A percentile compares a stretch with the other conserved stretches of the same genome.
These are phyloP conservation scores for Amblyteles armatorius DNA, from an alignment of 2,888 invertebrate species.

Conservation along the genomic window DNA sequence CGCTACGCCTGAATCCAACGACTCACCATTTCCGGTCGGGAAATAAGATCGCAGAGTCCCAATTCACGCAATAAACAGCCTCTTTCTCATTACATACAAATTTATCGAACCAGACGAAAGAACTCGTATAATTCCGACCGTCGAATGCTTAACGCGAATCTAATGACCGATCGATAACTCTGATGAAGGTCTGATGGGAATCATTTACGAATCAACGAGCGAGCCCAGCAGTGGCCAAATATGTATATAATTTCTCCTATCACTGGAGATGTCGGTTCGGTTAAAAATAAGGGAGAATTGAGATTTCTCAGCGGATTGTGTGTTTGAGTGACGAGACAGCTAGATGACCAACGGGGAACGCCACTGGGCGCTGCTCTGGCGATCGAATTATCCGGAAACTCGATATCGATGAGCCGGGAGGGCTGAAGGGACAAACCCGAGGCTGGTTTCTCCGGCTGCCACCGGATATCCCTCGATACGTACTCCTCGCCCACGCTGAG, in stretches of 20 bases:
- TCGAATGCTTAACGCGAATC: conserved; percentile 40
- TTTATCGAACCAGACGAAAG: neutral
- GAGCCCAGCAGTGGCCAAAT: neutral
- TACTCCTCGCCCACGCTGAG: conserved; percentile 6
- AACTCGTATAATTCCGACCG: neutral
- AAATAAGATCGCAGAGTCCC: neutral
- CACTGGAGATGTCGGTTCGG: neutral
- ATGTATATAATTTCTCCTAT: conserved; percentile 2
- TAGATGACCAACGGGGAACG: conserved; percentile 54
- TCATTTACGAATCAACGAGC: conserved; percentile 49
- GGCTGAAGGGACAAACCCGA: conserved; percentile 55
- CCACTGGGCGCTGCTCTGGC: conserved; percentile 52
- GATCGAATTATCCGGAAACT: conserved; percentile 80
- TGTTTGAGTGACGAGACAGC: conserved; percentile 58
- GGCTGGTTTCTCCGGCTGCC: conserved; percentile 79
- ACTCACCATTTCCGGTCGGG: conserved; percentile 29
- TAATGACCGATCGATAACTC: neutral
- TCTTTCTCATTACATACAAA: neutral
- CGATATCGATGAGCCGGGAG: conserved; percentile 72
- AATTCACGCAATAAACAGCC: conserved; percentile 4
- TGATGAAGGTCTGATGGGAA: conserved; percentile 16
- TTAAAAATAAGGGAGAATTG: conserved; percentile 6
- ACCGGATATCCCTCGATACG: conserved; percentile 78
- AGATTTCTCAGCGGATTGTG: conserved; percentile 42
- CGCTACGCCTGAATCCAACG: conserved; percentile 8